A percentile compares a stretch with the other conserved stretches of the same genome.
Conservation (phyloP, 2,113 vertebrate genomes). For the Odontesthes bonariensis region DNA sequence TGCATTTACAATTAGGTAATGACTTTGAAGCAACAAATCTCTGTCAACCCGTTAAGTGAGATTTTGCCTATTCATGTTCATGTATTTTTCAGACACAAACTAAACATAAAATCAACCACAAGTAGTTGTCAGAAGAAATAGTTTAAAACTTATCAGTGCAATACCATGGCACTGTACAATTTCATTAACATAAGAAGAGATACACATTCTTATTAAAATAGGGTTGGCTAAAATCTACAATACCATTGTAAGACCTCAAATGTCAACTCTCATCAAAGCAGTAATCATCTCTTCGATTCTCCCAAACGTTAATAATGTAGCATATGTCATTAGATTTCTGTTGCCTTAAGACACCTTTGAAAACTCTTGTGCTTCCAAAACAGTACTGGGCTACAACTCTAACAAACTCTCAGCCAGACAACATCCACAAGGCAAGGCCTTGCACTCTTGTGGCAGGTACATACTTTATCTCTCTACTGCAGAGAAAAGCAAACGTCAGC, state of each 20-base stretch:
- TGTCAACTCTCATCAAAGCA: too few species aligned
- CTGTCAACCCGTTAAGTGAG: neutral
- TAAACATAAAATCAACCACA: neutral
- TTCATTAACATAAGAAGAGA: too few species aligned
- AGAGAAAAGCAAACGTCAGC: neutral
- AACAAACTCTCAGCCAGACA: neutral
- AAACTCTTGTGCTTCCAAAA: neutral
- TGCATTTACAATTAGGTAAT: neutral
- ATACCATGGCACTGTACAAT: too few species aligned
- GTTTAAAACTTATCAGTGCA: neutral
- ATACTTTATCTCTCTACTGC: too few species aligned
- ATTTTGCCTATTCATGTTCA: neutral
- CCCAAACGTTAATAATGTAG: neutral
- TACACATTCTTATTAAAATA: too few species aligned
- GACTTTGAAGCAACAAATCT: neutral
- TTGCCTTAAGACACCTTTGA: neutral
- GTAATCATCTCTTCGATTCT: too few species aligned
- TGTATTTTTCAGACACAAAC: conserved; percentile 4
- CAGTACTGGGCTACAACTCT: neutral
- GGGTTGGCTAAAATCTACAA: too few species aligned
- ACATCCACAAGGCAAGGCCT: neutral
- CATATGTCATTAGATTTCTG: neutral
- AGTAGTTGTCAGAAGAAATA: neutral
- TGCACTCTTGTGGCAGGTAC: neutral
- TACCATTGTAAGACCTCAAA: too few species aligned